Conservation (phyloP, 2,888 invertebrate species). For the Cerastis rubricosa region DNA sequence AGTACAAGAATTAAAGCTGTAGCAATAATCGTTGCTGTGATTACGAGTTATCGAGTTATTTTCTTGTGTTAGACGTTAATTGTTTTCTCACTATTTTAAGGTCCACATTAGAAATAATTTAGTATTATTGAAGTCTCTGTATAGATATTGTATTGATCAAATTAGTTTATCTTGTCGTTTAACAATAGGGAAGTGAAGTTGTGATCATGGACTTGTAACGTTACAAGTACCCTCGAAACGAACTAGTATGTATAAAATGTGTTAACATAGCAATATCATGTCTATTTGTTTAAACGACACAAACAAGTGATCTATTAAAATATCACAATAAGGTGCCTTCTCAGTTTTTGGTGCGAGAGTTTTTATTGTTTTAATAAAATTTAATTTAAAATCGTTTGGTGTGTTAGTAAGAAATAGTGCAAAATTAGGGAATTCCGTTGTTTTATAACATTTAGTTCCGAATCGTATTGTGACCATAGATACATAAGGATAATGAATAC, state of each 20-base stretch:
- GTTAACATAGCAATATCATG: slow-evolving; percentile 40
- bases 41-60: slow-evolving; percentile 53
- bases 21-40: slow-evolving; percentile 64
- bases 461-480: slow-evolving; percentile 21
- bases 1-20: slow-evolving; percentile 56
- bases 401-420: slow-evolving; percentile 30
- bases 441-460: slow-evolving; percentile 19
- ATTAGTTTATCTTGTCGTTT: slow-evolving; percentile 33
- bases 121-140: slow-evolving; percentile 70
- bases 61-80: slow-evolving; percentile 57
- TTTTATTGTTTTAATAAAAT: slow-evolving; percentile 53
- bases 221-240: background rate
- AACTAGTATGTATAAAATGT: slow-evolving; percentile 11
- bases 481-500: slow-evolving; percentile 9
- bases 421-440: slow-evolving; percentile 13
- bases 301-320: slow-evolving; percentile 24
- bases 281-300: slow-evolving; percentile 19
- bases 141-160: slow-evolving; percentile 57
- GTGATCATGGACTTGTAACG: background rate
- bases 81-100: slow-evolving; percentile 74
- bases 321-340: slow-evolving; percentile 74
- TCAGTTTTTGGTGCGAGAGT: slow-evolving; percentile 71
- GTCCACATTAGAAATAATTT: slow-evolving; percentile 72
- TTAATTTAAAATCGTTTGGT: slow-evolving; percentile 48
- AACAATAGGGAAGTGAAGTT: background rate